Conservation (phyloP, 1,140 invertebrate genomes). For the Pseudoatta argentina region DNA sequence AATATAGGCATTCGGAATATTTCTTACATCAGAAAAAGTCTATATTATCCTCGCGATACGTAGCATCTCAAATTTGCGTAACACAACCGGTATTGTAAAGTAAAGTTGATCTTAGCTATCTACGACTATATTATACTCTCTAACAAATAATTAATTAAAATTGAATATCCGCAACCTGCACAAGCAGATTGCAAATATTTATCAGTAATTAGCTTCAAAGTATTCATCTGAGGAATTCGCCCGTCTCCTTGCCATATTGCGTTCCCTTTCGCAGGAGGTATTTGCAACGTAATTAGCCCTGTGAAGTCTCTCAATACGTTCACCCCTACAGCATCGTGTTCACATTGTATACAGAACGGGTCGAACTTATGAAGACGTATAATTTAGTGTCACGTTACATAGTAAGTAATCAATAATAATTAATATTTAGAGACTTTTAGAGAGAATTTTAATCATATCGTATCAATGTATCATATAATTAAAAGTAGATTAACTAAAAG, state of each 20-base stretch:
- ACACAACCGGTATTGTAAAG: conserved; percentile 49
- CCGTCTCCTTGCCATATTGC: conserved; percentile 48
- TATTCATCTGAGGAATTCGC: conserved; percentile 56
- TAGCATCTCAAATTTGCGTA: conserved; percentile 9
- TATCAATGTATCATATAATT: not conserved
- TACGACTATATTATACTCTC: conserved; percentile 2
- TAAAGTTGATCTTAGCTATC: conserved; percentile 48
- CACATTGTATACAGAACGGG: conserved; percentile 1
- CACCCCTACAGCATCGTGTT: conserved; percentile 18
- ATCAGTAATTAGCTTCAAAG: conserved; percentile 63
- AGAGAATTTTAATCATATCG: not conserved
- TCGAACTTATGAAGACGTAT: conserved; percentile 27
- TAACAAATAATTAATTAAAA: conserved; percentile 62
- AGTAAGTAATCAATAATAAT: conserved; percentile 26
- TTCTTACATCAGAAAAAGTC: conserved; percentile 4
- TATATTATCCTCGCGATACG: conserved; percentile 1
- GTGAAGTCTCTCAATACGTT: conserved; percentile 58
- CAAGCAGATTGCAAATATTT: conserved; percentile 61
- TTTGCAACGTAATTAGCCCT: conserved; percentile 56
- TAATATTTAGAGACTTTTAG: not conserved
- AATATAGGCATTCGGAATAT: conserved; percentile 34
- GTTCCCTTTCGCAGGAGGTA: conserved; percentile 50
- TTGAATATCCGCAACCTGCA: conserved; percentile 49
- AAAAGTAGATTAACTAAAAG: not conserved
- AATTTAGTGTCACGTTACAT: conserved; percentile 36